A percentile compares a stretch with the other conserved stretches of the same genome.
Evolutionary conservation across 2,113 vertebrate species (phyloP).

Genomic region (Platysternon megacephalum): DNA sequence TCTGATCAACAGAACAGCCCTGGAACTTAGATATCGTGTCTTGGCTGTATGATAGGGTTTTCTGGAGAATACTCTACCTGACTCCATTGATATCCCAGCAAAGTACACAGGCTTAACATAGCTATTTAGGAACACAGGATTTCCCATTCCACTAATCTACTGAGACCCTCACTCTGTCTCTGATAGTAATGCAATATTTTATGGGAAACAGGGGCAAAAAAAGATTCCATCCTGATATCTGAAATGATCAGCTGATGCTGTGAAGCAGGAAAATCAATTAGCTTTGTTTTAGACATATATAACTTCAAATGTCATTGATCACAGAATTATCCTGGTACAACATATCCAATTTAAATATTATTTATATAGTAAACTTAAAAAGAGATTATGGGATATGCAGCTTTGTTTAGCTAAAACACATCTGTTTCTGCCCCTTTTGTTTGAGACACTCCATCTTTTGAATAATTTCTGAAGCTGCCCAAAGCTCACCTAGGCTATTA

Average conservation of each 20-base stretch:
- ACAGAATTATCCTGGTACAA: background rate
- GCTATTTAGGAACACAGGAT: background rate
- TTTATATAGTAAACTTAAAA: background rate
- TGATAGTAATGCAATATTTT: background rate
- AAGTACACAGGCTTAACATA: background rate
- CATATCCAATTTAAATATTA: background rate
- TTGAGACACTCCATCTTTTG: background rate
- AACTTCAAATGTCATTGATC: background rate
- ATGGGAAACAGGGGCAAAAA: background rate
- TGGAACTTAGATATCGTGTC: background rate
- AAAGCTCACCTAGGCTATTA: background rate
- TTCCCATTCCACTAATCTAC: background rate
- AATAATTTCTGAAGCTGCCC: background rate
- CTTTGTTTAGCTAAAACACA: background rate
- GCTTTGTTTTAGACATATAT: background rate
- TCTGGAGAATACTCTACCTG: background rate
- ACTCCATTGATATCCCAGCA: background rate
- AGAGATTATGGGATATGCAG: background rate
- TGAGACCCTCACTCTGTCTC: background rate
- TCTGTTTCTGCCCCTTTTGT: background rate
- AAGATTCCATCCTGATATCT: background rate
- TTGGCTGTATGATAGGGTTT: background rate
- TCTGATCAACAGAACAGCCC: background rate
- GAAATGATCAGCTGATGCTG: background rate
- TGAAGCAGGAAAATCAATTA: background rate